A percentile compares a stretch with the other conserved stretches of the same genome.
phyloP scores from a whole-genome alignment of 2,888 invertebrate species.

The Heliconius hortense region DNA sequence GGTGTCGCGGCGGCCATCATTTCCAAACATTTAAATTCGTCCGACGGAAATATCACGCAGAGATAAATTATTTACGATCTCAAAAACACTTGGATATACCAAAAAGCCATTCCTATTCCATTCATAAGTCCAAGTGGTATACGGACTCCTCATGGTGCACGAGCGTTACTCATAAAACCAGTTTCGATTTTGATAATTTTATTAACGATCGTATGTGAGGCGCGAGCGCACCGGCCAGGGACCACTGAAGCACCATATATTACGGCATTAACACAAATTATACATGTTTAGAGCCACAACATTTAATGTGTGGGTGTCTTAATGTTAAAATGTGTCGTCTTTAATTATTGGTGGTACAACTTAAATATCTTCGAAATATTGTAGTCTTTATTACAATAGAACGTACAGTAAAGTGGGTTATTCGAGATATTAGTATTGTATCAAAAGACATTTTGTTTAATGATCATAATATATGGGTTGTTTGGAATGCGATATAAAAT shows the following conservation, averaged over 20 bases:
- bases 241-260: constrained; percentile 78
- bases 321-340: constrained; percentile 80
- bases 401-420: constrained; percentile 69
- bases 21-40: constrained; percentile 71
- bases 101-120: constrained; percentile 74
- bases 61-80: constrained; percentile 79
- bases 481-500: constrained; percentile 44
- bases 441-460: constrained; percentile 65
- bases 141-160: constrained; percentile 60
- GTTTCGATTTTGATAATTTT: constrained; percentile 82
- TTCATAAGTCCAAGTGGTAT: constrained; percentile 74
- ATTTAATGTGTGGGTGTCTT: constrained; percentile 77
- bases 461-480: constrained; percentile 54
- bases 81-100: constrained; percentile 80
- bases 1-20: constrained; percentile 63
- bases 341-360: constrained; percentile 80
- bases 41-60: constrained; percentile 79
- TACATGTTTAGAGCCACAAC: constrained; percentile 80
- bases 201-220: constrained; percentile 79
- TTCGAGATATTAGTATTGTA: constrained; percentile 62
- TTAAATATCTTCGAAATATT: constrained; percentile 79
- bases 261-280: constrained; percentile 82
- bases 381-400: constrained; percentile 78
- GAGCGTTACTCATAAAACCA: constrained; percentile 76
- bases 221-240: constrained; percentile 62